phyloP scores from a whole-genome alignment of 2,113 vertebrate genomes.

The Gnathonemus echidnorhynchus region DNA sequence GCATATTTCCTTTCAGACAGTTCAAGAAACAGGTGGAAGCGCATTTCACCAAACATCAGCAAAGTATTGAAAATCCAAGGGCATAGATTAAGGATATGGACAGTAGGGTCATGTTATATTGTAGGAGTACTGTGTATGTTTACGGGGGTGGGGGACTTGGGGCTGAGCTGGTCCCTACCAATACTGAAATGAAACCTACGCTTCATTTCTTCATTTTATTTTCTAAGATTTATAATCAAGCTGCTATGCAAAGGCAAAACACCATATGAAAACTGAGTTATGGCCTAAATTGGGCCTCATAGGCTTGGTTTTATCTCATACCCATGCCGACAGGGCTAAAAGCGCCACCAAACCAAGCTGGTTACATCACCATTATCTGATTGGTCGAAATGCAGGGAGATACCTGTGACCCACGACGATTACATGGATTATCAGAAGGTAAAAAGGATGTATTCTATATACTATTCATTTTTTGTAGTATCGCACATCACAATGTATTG shows the following conservation, averaged over 20 bases:
- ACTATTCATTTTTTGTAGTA: background rate
- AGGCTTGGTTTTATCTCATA: background rate
- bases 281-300: background rate
- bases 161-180: background rate
- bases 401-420: background rate
- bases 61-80: background rate
- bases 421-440: background rate
- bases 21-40: background rate
- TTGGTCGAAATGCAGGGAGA: background rate
- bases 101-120: background rate
- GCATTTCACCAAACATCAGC: background rate
- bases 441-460: background rate
- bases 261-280: background rate
- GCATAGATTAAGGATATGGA: background rate
- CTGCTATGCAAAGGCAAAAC: background rate
- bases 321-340: background rate
- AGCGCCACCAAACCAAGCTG: background rate
- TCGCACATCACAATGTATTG: background rate
- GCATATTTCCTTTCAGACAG: background rate
- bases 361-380: background rate
- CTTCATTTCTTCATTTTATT: no score
- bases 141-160: background rate
- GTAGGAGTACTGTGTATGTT: background rate
- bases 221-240: background rate
- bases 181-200: background rate